These are phyloP conservation scores for Ranitomeya variabilis DNA, from an alignment of 2,113 vertebrate species.

Conservation along the genomic window DNA sequence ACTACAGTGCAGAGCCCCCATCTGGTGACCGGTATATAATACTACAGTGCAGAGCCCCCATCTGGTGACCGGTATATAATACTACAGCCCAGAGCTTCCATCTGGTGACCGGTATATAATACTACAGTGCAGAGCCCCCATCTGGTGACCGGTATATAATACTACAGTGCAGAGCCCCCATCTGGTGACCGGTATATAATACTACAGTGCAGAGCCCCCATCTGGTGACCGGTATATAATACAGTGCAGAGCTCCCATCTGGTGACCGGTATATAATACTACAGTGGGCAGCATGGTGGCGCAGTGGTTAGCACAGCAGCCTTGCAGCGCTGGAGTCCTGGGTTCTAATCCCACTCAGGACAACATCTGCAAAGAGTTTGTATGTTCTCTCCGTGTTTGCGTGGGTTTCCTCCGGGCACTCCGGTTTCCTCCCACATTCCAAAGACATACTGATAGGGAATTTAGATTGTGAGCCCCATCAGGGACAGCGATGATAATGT, in stretches of 20 bases:
- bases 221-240: not conserved
- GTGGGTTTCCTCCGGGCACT: too few relatives aligned
- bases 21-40: not conserved
- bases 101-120: not conserved
- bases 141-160: not conserved
- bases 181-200: not conserved
- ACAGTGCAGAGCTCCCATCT: not conserved
- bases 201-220: not conserved
- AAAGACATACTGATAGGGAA: too few relatives aligned
- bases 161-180: not conserved
- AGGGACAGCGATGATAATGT: too few relatives aligned
- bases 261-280: not conserved
- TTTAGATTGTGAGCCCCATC: too few relatives aligned
- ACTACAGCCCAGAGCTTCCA: not conserved
- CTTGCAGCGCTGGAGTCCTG: too few relatives aligned
- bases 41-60: not conserved
- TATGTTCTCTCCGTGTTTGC: too few relatives aligned
- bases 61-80: not conserved
- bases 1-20: not conserved
- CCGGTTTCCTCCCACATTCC: too few relatives aligned
- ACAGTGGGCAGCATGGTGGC: too few relatives aligned
- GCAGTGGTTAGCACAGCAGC: too few relatives aligned
- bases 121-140: not conserved
- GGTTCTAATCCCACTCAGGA: too few relatives aligned
- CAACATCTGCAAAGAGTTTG: too few relatives aligned